Percentiles rank a stretch among this genome's conserved stretches.
Conservation (phyloP, 1,140 invertebrate genomes). For the Megalopta genalis region DNA sequence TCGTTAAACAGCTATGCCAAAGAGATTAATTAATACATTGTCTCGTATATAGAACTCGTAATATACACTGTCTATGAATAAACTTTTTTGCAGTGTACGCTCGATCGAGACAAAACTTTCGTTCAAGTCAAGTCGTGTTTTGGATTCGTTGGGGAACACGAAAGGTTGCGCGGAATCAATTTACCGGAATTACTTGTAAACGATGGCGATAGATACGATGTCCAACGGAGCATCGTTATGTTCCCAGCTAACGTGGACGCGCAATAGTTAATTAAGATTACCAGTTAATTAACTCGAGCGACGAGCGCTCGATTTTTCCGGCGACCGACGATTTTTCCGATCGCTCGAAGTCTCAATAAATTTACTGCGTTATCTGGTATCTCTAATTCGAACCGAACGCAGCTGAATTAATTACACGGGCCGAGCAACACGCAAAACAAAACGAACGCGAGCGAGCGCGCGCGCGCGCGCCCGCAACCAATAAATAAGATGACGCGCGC, state of each 20-base stretch:
- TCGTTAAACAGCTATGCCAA: too few species aligned
- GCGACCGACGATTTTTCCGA: not conserved
- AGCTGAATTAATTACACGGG: conserved; percentile 24
- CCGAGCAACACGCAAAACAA: not conserved
- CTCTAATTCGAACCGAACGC: conserved; percentile 13
- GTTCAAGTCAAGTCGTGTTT: too few species aligned
- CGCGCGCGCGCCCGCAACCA: conserved; percentile 1
- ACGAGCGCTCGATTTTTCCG: not conserved
- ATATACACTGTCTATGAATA: too few species aligned
- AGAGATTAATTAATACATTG: too few species aligned
- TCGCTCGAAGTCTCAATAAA: not conserved
- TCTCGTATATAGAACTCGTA: too few species aligned
- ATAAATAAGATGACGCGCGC: conserved; percentile 13
- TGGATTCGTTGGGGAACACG: too few species aligned
- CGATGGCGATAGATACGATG: too few species aligned
- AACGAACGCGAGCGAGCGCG: not conserved
- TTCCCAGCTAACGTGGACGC: not conserved
- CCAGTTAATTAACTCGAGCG: not conserved
- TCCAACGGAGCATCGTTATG: too few species aligned
- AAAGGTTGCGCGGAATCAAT: too few species aligned
- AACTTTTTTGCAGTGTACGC: too few species aligned
- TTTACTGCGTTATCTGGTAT: conserved; percentile 8
- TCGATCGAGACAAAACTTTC: too few species aligned
- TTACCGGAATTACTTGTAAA: too few species aligned
- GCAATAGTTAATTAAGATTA: not conserved